phyloP scores from a whole-genome alignment of 1,140 invertebrate species.

The Conus betulinus region DNA sequence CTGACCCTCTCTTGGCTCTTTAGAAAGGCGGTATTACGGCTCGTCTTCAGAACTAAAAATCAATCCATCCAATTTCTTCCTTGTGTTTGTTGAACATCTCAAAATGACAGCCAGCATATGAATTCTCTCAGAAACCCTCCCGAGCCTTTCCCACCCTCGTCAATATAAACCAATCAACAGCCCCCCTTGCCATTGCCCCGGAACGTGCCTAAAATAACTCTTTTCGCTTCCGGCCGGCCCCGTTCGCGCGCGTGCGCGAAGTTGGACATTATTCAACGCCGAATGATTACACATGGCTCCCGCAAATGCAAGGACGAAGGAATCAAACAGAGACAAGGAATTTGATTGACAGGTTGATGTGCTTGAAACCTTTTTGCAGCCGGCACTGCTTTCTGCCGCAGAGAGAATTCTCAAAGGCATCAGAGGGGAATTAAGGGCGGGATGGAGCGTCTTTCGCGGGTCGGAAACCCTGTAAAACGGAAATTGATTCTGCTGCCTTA shows the following conservation, averaged over 20 bases:
- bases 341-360: constrained; percentile 11
- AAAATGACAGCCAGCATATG: neutral
- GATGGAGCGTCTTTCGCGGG: neutral
- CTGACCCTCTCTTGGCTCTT: neutral
- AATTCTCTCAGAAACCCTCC: neutral
- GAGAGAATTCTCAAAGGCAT: neutral
- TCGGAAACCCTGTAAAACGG: neutral
- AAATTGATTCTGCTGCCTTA: neutral
- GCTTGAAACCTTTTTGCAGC: constrained; percentile 10
- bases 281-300: constrained; percentile 2
- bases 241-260: too few species aligned
- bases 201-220: constrained; percentile 10
- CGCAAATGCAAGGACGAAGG: neutral
- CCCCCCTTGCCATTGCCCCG: neutral
- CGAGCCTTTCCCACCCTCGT: neutral
- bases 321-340: neutral
- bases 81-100: constrained; percentile 4
- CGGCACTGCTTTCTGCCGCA: neutral
- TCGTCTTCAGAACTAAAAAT: neutral
- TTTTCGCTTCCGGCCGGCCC: neutral
- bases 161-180: constrained; percentile 2
- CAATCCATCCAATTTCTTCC: neutral
- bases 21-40: neutral
- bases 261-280: neutral
- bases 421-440: neutral